Percentiles rank a stretch among this genome's conserved stretches.
phyloP scores from a whole-genome alignment of 2,113 vertebrate genomes.

The Perca flavescens region DNA sequence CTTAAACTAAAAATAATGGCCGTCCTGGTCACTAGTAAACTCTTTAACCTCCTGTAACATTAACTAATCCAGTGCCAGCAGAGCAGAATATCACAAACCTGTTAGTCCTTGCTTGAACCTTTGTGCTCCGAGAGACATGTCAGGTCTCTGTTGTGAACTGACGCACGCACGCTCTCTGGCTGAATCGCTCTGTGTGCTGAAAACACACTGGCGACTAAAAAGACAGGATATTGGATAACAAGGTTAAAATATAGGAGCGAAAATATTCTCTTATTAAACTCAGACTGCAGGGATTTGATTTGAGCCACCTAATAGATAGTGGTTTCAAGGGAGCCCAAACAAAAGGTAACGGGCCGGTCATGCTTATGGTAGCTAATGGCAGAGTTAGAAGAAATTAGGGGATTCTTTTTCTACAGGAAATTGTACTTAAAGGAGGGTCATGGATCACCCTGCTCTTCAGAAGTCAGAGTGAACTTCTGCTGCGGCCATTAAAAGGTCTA shows the following conservation, averaged over 20 bases:
- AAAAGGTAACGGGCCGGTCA: constrained; percentile 83
- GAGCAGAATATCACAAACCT: constrained; percentile 31
- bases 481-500: constrained; percentile 58
- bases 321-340: constrained; percentile 77
- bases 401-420: constrained; percentile 83
- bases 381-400: constrained; percentile 82
- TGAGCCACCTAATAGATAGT: constrained; percentile 83
- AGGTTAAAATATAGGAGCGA: constrained; percentile 80
- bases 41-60: not conserved
- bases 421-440: constrained; percentile 82
- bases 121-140: constrained; percentile 39
- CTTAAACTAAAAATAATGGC: not conserved
- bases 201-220: constrained; percentile 62
- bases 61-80: constrained; percentile 8
- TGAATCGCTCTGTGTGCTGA: constrained; percentile 46
- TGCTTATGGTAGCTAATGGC: constrained; percentile 81
- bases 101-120: constrained; percentile 41
- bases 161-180: constrained; percentile 30
- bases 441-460: constrained; percentile 77
- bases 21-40: not conserved
- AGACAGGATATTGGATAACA: constrained; percentile 84
- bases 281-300: constrained; percentile 79
- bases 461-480: constrained; percentile 68
- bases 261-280: constrained; percentile 83
- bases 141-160: constrained; percentile 51